phyloP scores from a whole-genome alignment of 1,140 invertebrate species.

The Achatina immaculata region DNA sequence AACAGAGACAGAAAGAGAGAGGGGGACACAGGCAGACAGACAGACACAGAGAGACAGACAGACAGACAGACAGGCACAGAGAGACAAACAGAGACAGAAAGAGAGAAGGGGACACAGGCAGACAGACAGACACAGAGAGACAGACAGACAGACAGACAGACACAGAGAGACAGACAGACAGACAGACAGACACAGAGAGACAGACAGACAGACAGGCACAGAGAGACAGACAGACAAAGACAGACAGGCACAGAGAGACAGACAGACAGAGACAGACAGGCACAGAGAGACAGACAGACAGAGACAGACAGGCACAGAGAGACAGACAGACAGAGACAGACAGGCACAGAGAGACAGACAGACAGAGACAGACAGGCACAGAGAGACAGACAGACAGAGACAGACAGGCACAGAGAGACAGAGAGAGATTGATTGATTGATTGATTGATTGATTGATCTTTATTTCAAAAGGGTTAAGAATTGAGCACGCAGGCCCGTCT shows the following conservation, averaged over 20 bases:
- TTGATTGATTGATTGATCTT: no score
- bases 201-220: neutral
- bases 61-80: conserved; percentile 1
- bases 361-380: neutral
- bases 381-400: neutral
- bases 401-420: conserved; percentile 1
- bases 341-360: neutral
- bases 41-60: neutral
- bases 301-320: neutral
- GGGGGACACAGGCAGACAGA: neutral
- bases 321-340: neutral
- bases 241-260: neutral
- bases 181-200: conserved; percentile 8
- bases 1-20: neutral
- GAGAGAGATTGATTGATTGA: neutral
- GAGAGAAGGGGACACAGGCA: neutral
- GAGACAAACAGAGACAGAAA: neutral
- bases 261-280: neutral
- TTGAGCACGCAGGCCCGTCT: no score
- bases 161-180: neutral
- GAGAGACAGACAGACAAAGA: conserved; percentile 4
- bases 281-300: neutral
- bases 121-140: neutral
- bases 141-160: neutral
- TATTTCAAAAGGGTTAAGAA: no score